Conservation (phyloP, 2,888 invertebrate species). For the Calephelis perditalis region DNA sequence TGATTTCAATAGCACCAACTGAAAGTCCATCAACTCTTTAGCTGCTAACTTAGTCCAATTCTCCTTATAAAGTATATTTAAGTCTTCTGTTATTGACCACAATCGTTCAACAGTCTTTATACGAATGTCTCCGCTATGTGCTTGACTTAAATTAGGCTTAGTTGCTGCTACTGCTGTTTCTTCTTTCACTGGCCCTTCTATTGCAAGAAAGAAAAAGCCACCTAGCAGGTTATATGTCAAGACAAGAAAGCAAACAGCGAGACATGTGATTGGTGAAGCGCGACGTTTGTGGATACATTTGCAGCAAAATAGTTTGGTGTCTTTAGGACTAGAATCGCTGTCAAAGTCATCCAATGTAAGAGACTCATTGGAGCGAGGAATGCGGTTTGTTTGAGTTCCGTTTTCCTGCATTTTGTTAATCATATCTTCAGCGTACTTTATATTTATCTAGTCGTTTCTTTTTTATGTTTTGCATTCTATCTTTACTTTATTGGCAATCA, state of each 20-base stretch:
- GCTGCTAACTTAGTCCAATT: slow-evolving; percentile 95
- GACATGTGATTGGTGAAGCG: slow-evolving; percentile 84
- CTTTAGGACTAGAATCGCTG: slow-evolving; percentile 25
- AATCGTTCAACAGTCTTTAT: slow-evolving; percentile 86
- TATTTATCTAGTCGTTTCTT: slow-evolving; percentile 7
- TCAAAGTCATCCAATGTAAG: not conserved
- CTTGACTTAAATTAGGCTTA: slow-evolving; percentile 78
- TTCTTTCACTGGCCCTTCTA: slow-evolving; percentile 81
- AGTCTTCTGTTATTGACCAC: slow-evolving; percentile 91
- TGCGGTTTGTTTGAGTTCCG: not conserved
- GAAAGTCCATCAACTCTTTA: slow-evolving; percentile 91
- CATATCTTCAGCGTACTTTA: not conserved
- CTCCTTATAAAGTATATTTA: slow-evolving; percentile 93
- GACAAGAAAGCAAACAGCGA: slow-evolving; percentile 90
- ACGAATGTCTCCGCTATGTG: slow-evolving; percentile 77
- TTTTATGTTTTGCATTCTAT: slow-evolving; percentile 6
- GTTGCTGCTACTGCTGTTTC: slow-evolving; percentile 82
- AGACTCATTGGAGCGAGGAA: not conserved
- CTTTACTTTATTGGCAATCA: not conserved
- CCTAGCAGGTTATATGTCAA: slow-evolving; percentile 95
- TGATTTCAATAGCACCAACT: slow-evolving; percentile 79
- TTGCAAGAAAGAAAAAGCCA: slow-evolving; percentile 92
- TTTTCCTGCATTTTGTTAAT: not conserved
- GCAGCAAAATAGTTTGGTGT: slow-evolving; percentile 55
- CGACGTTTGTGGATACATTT: slow-evolving; percentile 60